A percentile compares a stretch with the other conserved stretches of the same genome.
phyloP scores from a whole-genome alignment of 2,888 invertebrate genomes.

The Cryptus armator region DNA sequence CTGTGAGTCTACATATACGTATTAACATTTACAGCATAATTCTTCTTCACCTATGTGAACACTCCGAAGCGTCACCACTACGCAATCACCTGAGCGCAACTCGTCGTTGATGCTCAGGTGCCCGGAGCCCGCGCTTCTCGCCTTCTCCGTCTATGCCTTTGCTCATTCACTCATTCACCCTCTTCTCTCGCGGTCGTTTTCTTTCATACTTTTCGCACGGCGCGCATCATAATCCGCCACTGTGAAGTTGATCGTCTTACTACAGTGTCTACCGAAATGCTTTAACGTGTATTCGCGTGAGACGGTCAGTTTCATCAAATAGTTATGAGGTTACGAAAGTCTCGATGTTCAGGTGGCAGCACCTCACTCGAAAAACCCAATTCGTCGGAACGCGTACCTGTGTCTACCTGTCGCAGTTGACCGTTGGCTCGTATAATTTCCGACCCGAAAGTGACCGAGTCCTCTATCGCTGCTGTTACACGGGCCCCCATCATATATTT shows the following conservation, averaged over 20 bases:
- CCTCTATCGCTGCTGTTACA: background rate
- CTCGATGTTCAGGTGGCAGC: conserved; percentile 74
- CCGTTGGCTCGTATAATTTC: conserved; percentile 14
- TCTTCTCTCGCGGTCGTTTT: conserved; percentile 38
- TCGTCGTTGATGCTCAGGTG: conserved; percentile 49
- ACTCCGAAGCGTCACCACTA: conserved; percentile 14
- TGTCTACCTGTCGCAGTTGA: conserved; percentile 24
- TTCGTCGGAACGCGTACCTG: conserved; percentile 39
- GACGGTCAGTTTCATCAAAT: conserved; percentile 25
- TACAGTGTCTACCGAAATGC: background rate
- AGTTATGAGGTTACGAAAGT: background rate
- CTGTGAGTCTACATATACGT: conserved; percentile 1
- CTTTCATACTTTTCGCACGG: conserved; percentile 32
- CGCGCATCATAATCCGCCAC: background rate
- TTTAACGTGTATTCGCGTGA: background rate
- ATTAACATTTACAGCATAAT: conserved; percentile 20
- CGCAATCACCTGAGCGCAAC: conserved; percentile 20
- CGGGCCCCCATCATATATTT: background rate
- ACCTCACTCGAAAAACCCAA: conserved; percentile 71
- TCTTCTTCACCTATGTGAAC: conserved; percentile 65
- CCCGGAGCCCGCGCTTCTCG: conserved; percentile 36
- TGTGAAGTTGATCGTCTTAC: conserved; percentile 44
- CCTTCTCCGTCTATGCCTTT: conserved; percentile 68
- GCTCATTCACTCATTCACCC: conserved; percentile 61
- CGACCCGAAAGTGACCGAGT: conserved; percentile 10